Percentiles rank a stretch among this genome's conserved stretches.
phyloP scores from a whole-genome alignment of 1,140 invertebrate genomes.

The Ridgeia piscesae region DNA sequence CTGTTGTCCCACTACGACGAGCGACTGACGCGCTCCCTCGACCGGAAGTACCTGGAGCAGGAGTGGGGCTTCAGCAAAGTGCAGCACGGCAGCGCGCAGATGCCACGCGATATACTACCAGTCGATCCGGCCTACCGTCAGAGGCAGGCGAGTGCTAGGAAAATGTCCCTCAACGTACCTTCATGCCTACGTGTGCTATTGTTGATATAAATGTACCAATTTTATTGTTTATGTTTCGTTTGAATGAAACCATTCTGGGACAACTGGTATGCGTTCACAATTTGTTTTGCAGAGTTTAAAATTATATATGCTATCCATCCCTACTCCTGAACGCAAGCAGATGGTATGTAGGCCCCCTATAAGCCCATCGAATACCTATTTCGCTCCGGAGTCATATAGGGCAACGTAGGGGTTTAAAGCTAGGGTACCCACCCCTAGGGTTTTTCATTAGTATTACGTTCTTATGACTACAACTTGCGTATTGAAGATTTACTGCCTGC shows the following conservation, averaged over 20 bases:
- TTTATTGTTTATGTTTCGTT: background rate
- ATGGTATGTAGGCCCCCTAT: too few relatives aligned
- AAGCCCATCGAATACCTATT: too few relatives aligned
- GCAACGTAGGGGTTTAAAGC: too few relatives aligned
- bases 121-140: conserved; percentile 4
- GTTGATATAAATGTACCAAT: background rate
- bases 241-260: background rate
- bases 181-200: background rate
- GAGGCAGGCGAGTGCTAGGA: background rate
- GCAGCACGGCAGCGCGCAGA: conserved; percentile 11
- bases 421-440: too few relatives aligned
- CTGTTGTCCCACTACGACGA: conserved; percentile 21
- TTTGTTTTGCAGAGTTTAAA: too few relatives aligned
- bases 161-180: background rate
- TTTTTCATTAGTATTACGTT: too few relatives aligned
- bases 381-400: too few relatives aligned
- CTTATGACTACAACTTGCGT: too few relatives aligned
- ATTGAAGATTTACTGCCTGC: too few relatives aligned
- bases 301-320: too few relatives aligned
- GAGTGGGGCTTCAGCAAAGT: conserved; percentile 16
- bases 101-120: conserved; percentile 13
- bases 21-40: conserved; percentile 12
- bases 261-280: background rate
- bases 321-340: too few relatives aligned
- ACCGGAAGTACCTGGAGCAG: conserved; percentile 16